Evolutionary conservation across 2,113 vertebrate species (phyloP).

Genomic region (Cephalopholis sonnerati): DNA sequence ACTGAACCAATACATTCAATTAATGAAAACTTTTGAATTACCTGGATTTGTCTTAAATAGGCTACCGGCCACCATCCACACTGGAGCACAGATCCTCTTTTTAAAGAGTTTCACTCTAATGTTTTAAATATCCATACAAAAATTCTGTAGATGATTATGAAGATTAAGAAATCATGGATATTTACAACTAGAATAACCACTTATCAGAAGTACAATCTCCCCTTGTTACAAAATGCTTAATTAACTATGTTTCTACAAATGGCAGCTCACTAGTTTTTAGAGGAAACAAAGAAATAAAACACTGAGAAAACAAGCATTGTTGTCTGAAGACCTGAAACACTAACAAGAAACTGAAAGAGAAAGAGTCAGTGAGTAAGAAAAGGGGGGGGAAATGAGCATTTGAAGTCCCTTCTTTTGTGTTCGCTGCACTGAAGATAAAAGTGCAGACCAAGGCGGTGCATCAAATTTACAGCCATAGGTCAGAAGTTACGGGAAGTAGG

Average conservation of each 20-base stretch:
- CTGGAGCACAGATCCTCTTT: not conserved
- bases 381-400: not conserved
- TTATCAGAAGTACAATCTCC: not conserved
- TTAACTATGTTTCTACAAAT: constrained; percentile 5
- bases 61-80: not conserved
- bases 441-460: not conserved
- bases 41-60: not conserved
- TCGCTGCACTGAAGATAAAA: not conserved
- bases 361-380: not conserved
- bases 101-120: not conserved
- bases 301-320: not conserved
- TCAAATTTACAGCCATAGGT: not conserved
- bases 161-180: constrained; percentile 10
- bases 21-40: constrained; percentile 5
- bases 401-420: not conserved
- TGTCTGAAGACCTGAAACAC: not conserved
- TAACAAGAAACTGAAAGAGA: not conserved
- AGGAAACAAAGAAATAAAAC: not conserved
- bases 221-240: constrained; percentile 1
- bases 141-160: too few relatives aligned
- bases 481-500: not conserved
- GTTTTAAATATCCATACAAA: too few relatives aligned
- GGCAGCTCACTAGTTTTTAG: not conserved
- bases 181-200: constrained; percentile 18
- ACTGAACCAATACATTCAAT: not conserved